These are phyloP conservation scores for Rhinogobius similis DNA, from an alignment of 2,113 vertebrate genomes.

Conservation along the genomic window DNA sequence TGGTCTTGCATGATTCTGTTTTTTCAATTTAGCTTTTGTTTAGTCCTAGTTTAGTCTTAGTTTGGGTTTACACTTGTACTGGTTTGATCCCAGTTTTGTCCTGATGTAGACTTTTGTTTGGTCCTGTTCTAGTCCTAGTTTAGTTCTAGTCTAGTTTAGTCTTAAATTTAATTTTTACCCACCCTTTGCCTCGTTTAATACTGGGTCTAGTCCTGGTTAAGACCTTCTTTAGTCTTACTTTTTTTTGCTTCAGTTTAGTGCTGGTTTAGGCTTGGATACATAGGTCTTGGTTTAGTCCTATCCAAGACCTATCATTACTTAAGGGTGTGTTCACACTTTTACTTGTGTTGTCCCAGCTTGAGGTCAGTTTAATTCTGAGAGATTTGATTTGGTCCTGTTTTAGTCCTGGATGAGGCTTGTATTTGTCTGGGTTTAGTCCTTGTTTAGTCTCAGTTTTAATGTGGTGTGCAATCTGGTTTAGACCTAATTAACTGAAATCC, in stretches of 20 bases:
- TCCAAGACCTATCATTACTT: too few species aligned
- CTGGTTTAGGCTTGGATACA: neutral
- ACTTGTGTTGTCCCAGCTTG: too few species aligned
- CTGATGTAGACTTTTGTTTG: too few species aligned
- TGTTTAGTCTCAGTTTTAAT: neutral
- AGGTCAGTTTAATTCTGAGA: too few species aligned
- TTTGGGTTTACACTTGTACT: too few species aligned
- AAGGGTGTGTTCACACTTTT: too few species aligned
- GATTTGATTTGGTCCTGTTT: too few species aligned
- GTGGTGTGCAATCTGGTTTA: neutral
- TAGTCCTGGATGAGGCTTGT: too few species aligned
- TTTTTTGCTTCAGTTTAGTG: neutral
- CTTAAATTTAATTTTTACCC: too few species aligned
- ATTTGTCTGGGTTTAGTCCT: too few species aligned
- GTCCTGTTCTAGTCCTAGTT: neutral
- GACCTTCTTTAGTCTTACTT: neutral
- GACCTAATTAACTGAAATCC: neutral
- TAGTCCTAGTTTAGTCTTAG: neutral
- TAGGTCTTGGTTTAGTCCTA: too few species aligned
- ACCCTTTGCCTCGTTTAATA: neutral
- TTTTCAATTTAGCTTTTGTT: neutral
- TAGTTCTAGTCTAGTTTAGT: neutral
- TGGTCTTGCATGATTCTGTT: neutral
- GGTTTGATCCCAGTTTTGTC: too few species aligned
- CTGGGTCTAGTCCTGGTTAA: neutral